Percentiles rank a stretch among this genome's conserved stretches.
phyloP scores from a whole-genome alignment of 2,113 vertebrate genomes.

The Trichechus manatus region DNA sequence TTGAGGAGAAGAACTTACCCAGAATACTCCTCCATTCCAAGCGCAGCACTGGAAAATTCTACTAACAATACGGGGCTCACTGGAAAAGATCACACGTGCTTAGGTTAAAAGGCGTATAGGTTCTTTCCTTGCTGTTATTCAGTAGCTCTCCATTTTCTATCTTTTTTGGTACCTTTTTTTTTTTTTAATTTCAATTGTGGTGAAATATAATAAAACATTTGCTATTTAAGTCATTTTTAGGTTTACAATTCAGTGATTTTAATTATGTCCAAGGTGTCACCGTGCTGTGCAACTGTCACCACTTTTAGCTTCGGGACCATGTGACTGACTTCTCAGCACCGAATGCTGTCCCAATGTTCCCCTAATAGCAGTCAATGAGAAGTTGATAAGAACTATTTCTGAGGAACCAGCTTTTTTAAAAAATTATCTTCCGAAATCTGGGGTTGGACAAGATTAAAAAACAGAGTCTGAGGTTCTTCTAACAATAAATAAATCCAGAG shows the following conservation, averaged over 20 bases:
- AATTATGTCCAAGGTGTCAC: too few relatives aligned
- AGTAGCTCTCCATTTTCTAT: neutral
- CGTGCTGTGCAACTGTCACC: neutral
- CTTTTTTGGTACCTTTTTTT: neutral
- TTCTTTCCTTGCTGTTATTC: neutral
- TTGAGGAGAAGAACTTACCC: constrained; percentile 89
- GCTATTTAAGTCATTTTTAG: neutral
- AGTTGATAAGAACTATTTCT: constrained; percentile 31
- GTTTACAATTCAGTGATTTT: neutral
- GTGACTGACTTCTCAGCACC: neutral
- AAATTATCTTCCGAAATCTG: constrained; percentile 40
- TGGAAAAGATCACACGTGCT: constrained; percentile 82
- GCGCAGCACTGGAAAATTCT: constrained; percentile 98
- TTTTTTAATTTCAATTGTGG: neutral
- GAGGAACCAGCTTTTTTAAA: neutral
- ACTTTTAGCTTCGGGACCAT: neutral
- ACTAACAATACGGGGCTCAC: constrained; percentile 96
- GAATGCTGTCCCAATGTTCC: neutral
- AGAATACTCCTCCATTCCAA: constrained; percentile 99
- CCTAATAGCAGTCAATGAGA: neutral
- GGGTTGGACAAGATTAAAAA: neutral
- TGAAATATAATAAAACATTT: neutral
- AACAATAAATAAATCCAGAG: neutral
- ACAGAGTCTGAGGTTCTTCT: neutral
- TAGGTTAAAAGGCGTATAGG: neutral